phyloP scores from a whole-genome alignment of 2,888 invertebrate species.

The Cephus pygmeus region DNA sequence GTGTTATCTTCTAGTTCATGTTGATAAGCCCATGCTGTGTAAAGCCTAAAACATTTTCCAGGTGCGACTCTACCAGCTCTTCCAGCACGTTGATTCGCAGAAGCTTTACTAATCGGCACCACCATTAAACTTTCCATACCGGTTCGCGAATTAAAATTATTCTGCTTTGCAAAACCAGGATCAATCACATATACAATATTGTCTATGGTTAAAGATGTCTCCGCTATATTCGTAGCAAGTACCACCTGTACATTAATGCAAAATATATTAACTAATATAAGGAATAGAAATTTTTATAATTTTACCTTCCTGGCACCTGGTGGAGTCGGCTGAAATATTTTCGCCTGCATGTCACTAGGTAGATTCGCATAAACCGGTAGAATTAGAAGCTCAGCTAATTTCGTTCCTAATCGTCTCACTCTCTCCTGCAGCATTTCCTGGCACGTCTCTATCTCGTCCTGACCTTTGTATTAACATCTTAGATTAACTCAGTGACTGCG shows the following conservation, averaged over 20 bases:
- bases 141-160: slow-evolving; percentile 96
- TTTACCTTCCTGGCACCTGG: slow-evolving; percentile 89
- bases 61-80: slow-evolving; percentile 95
- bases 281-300: neutral
- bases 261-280: slow-evolving; percentile 1
- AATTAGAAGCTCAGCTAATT: slow-evolving; percentile 91
- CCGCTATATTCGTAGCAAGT: slow-evolving; percentile 98
- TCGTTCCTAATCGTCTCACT: slow-evolving; percentile 90
- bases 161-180: slow-evolving; percentile 99
- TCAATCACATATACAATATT: slow-evolving; percentile 99
- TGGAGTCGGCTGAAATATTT: slow-evolving; percentile 98
- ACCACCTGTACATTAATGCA: slow-evolving; percentile 73
- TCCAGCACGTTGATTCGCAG: slow-evolving; percentile 95
- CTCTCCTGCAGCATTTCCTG: slow-evolving; percentile 91
- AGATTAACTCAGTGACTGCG: slow-evolving; percentile 24
- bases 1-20: slow-evolving; percentile 98
- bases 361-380: slow-evolving; percentile 98
- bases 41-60: slow-evolving; percentile 97
- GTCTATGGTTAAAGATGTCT: slow-evolving; percentile 98
- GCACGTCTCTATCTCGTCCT: slow-evolving; percentile 91
- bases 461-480: slow-evolving; percentile 66
- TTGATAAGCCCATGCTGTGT: slow-evolving; percentile 98
- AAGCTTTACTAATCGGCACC: slow-evolving; percentile 98
- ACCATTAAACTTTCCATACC: slow-evolving; percentile 99
- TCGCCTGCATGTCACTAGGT: slow-evolving; percentile 98